These are phyloP conservation scores for Eupelmus urozonus DNA, from an alignment of 2,888 invertebrate species.

Conservation along the genomic window DNA sequence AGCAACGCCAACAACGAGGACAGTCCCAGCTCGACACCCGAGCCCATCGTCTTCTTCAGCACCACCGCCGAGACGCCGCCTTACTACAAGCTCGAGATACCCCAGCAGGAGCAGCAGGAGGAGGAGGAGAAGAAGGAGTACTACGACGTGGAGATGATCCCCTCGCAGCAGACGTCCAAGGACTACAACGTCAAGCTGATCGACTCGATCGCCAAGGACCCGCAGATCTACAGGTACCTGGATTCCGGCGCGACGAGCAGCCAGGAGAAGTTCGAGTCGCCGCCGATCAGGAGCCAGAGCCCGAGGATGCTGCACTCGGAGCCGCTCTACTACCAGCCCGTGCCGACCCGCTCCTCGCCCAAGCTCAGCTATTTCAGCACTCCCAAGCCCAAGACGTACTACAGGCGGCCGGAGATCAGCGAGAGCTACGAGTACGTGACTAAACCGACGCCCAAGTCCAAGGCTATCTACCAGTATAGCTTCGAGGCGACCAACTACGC, in stretches of 20 bases:
- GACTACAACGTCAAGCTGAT: slow-evolving; percentile 68
- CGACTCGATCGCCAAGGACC: slow-evolving; percentile 67
- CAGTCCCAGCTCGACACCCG: slow-evolving; percentile 55
- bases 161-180: slow-evolving; percentile 60
- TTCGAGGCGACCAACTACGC: slow-evolving; percentile 82
- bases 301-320: slow-evolving; percentile 65
- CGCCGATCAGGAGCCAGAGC: slow-evolving; percentile 61
- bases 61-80: slow-evolving; percentile 55
- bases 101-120: slow-evolving; percentile 34
- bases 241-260: slow-evolving; percentile 58
- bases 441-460: slow-evolving; percentile 73
- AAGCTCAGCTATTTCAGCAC: slow-evolving; percentile 67
- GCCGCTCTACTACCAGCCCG: slow-evolving; percentile 67
- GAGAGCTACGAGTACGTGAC: slow-evolving; percentile 54
- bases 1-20: slow-evolving; percentile 69
- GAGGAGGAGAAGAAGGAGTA: slow-evolving; percentile 58
- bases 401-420: slow-evolving; percentile 56
- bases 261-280: slow-evolving; percentile 60
- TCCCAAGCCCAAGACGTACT: slow-evolving; percentile 62
- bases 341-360: slow-evolving; percentile 62
- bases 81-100: slow-evolving; percentile 58
- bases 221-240: slow-evolving; percentile 66
- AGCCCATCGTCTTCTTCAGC: slow-evolving; percentile 45
- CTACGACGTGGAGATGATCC: slow-evolving; percentile 63
- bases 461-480: slow-evolving; percentile 86